phyloP scores from a whole-genome alignment of 2,797 vertebrate genomes.

The Siniperca scherzeri region DNA sequence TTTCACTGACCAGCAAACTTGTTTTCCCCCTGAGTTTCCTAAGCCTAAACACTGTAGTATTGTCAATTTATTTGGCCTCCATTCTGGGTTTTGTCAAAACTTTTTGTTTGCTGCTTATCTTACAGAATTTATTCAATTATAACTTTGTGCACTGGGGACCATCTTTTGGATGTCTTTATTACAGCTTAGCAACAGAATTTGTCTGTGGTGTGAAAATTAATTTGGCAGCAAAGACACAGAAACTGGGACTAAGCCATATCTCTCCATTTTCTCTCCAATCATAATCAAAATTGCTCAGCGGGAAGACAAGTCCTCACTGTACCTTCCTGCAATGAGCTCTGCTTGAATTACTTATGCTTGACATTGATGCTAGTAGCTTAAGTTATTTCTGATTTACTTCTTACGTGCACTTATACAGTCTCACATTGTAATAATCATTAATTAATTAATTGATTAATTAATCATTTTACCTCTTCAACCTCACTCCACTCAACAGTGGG shows the following conservation, averaged over 20 bases:
- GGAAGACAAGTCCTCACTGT: slow-evolving; percentile 4
- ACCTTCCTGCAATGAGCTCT: neutral
- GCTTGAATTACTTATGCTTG: slow-evolving; percentile 4
- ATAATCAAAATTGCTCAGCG: slow-evolving; percentile 26
- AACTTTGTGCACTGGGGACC: neutral
- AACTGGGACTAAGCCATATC: slow-evolving; percentile 18
- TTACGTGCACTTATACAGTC: neutral
- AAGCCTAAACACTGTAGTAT: neutral
- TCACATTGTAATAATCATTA: neutral
- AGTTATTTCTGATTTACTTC: neutral
- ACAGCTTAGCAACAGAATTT: slow-evolving; percentile 24
- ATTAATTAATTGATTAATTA: neutral
- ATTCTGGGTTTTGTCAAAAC: slow-evolving; percentile 8
- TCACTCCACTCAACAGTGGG: neutral
- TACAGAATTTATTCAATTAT: slow-evolving; percentile 7
- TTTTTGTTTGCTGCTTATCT: neutral
- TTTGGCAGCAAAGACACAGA: slow-evolving; percentile 43
- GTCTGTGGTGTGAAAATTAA: slow-evolving; percentile 30
- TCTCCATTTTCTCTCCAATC: slow-evolving; percentile 26
- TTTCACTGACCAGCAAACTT: neutral
- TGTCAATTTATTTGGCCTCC: neutral
- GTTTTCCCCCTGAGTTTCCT: neutral
- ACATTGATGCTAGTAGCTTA: neutral
- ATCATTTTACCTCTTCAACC: neutral
- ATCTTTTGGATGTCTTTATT: slow-evolving; percentile 32